These are phyloP conservation scores for Aldrovandia affinis DNA, from an alignment of 2,797 vertebrate genomes.

Conservation along the genomic window DNA sequence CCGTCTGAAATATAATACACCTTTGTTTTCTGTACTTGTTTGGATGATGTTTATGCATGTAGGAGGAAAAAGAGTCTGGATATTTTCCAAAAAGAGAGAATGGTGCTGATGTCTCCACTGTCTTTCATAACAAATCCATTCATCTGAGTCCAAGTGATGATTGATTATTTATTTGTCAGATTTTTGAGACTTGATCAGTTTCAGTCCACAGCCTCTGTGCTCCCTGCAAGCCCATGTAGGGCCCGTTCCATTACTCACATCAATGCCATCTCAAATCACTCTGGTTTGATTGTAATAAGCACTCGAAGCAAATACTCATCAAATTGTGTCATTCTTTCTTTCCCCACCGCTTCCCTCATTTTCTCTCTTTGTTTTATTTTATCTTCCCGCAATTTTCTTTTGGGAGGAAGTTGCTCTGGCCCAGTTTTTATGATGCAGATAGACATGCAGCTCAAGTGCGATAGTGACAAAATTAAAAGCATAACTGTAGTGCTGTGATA, in stretches of 20 bases:
- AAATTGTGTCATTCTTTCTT: background rate
- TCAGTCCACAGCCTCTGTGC: constrained; percentile 17
- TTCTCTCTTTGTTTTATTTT: constrained; percentile 7
- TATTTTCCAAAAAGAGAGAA: background rate
- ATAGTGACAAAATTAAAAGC: constrained; percentile 25
- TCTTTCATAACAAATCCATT: constrained; percentile 5
- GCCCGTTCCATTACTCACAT: constrained; percentile 16
- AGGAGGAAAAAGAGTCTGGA: background rate
- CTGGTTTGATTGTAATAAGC: constrained; percentile 25
- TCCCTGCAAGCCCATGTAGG: constrained; percentile 1
- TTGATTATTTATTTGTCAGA: background rate
- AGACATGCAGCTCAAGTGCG: constrained; percentile 11
- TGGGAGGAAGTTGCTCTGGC: background rate
- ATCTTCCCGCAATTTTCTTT: background rate
- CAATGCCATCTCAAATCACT: constrained; percentile 16
- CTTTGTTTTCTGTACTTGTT: background rate
- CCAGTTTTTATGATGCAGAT: constrained; percentile 30
- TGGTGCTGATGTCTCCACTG: background rate
- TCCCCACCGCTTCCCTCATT: background rate
- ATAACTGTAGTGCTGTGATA: constrained; percentile 14
- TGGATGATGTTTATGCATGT: background rate
- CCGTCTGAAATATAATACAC: background rate
- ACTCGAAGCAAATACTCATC: constrained; percentile 18
- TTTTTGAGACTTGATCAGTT: background rate
- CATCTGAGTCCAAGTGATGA: background rate